Evolutionary conservation across 2,888 invertebrate genomes (phyloP), one percentile per base, ranked within the genome.

Genomic region (Teleogryllus oceanicus): DNA sequence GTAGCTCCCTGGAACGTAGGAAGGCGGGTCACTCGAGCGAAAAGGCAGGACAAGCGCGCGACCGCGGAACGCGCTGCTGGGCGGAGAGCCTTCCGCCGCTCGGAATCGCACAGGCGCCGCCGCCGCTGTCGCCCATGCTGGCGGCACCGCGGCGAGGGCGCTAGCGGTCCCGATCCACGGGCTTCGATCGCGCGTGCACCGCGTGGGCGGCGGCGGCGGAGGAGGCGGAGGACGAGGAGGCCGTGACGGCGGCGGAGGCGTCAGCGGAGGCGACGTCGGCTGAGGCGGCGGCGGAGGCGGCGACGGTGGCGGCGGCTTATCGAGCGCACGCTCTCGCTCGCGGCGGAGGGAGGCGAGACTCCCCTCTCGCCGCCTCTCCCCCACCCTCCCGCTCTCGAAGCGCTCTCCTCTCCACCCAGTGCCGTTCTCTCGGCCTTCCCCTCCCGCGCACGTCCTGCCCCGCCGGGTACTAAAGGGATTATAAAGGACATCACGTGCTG

Each of bases 381-480:
- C 62, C 2, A 12, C 18, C 62, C 62, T 2, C 18, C 18, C 62
- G 12, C 62, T 24, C 24, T 24, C 24, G 24, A 24, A 24, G 21
- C 21, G 1, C 21, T 21, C 21, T 21, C 4, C 24, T 24, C 24
- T 24, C 24, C 24, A 3, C 24, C 24, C 24, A 24, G 24, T 24
- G 24, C 62, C 18, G 16, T 62, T 62, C 62, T 62, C 18, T 62
- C 62, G 12, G 18, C 5, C 12, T 12, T 18, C 16, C 62, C 12
- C 62, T 18, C 62, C 62, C 18, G 16, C 62, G 12, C 18, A 16
- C 62, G 12, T 18, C 62, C 18, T 62, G 62, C 62, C 18, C 62
- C 62, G 62, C 62, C 62, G 16, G 62, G 62, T 62, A 62, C 62
- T 62, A 62, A 62, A 62, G 62, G 62, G 62, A 62, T 62, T 62